A percentile compares a stretch with the other conserved stretches of the same genome.
phyloP scores from a whole-genome alignment of 2,113 vertebrate genomes.

The Climacteris rufus region DNA sequence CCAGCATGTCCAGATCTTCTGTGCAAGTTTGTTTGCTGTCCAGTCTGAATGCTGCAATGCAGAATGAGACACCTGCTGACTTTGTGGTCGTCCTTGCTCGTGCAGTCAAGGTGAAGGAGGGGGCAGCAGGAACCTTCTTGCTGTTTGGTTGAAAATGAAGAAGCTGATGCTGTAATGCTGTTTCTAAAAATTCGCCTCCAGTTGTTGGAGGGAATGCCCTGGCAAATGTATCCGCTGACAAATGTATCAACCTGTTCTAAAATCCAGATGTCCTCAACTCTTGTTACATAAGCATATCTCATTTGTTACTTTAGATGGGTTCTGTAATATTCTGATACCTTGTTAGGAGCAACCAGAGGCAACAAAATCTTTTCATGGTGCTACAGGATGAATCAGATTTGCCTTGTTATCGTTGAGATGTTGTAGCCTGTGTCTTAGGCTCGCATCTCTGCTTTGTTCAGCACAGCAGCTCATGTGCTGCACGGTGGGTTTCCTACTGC shows the following conservation, averaged over 20 bases:
- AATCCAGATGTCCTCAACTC: background rate
- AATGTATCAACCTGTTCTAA: no score
- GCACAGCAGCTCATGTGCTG: background rate
- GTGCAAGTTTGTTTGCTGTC: slow-evolving; percentile 39
- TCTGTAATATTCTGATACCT: background rate
- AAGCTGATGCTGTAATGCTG: background rate
- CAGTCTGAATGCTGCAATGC: slow-evolving; percentile 22
- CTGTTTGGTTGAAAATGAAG: background rate
- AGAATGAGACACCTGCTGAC: background rate
- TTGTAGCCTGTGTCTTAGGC: background rate
- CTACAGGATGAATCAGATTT: background rate
- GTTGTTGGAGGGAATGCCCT: background rate
- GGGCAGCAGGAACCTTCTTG: background rate
- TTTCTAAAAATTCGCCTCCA: background rate
- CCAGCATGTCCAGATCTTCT: background rate
- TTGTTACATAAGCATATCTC: background rate
- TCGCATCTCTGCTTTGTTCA: background rate
- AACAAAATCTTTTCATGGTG: background rate
- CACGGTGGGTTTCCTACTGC: rapidly evolving
- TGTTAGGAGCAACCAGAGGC: background rate
- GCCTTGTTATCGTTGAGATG: background rate
- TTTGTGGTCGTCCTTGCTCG: background rate
- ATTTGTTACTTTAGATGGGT: background rate
- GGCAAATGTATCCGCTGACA: background rate
- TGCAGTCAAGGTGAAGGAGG: background rate